These are phyloP conservation scores for Vicugna pacos DNA, from an alignment of 2,113 vertebrate species.

Conservation along the genomic window DNA sequence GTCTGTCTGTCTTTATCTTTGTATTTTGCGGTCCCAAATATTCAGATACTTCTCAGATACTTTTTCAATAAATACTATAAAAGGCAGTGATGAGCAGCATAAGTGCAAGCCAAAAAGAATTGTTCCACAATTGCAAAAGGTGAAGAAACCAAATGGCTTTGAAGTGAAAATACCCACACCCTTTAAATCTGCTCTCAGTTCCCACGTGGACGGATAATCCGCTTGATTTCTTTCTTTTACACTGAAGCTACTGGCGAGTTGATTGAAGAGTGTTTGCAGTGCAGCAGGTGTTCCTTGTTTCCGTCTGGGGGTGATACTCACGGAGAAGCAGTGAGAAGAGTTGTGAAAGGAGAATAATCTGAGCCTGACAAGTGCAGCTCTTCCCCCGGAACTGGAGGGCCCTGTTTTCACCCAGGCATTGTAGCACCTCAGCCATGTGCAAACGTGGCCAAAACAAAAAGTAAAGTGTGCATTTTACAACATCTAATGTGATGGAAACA, in stretches of 20 bases:
- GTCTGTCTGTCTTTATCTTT: not conserved
- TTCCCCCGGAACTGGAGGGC: not conserved
- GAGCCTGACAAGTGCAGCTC: not conserved
- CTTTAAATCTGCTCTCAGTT: not conserved
- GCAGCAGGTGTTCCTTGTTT: slow-evolving; percentile 29
- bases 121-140: not conserved
- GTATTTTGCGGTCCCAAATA: not conserved
- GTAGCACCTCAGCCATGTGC: not conserved
- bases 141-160: slow-evolving; percentile 25
- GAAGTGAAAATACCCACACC: slow-evolving; percentile 46
- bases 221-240: not conserved
- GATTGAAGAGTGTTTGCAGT: not conserved
- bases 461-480: not conserved
- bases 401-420: not conserved
- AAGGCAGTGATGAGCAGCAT: not conserved
- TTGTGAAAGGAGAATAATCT: not conserved
- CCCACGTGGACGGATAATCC: not conserved
- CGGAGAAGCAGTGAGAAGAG: not conserved
- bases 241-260: not conserved
- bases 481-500: not conserved
- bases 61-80: not conserved
- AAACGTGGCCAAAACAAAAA: not conserved
- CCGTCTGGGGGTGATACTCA: not conserved
- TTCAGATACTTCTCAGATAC: not conserved
- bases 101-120: not conserved